Conservation (phyloP, 2,888 invertebrate species). For the Nebria brevicollis region DNA sequence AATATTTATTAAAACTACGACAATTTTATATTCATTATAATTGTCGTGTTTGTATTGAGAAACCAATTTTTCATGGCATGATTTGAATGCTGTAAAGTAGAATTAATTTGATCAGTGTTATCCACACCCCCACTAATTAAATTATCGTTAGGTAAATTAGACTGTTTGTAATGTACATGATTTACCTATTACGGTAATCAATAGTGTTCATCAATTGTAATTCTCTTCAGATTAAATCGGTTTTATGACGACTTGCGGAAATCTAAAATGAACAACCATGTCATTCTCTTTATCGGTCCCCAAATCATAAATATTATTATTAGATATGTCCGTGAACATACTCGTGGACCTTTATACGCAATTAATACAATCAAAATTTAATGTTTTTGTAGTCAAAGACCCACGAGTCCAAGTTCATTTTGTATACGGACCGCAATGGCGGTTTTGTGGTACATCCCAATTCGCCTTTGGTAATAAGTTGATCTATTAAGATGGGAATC, state of each 20-base stretch:
- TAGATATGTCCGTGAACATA: too few relatives aligned
- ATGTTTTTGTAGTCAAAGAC: slow-evolving; percentile 35
- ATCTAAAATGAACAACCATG: neutral
- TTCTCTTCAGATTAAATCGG: neutral
- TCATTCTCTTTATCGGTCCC: too few relatives aligned
- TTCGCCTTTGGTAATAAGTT: slow-evolving; percentile 28
- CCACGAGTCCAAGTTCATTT: slow-evolving; percentile 34
- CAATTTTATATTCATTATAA: neutral
- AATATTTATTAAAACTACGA: neutral
- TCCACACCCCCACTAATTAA: neutral
- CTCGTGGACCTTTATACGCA: neutral
- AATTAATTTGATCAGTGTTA: neutral
- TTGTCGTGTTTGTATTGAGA: neutral
- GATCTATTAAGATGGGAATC: slow-evolving; percentile 33
- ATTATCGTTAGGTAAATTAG: neutral
- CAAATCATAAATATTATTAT: too few relatives aligned
- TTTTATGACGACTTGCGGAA: neutral
- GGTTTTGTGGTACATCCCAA: slow-evolving; percentile 34
- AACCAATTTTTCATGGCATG: neutral
- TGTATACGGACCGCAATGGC: slow-evolving; percentile 25
- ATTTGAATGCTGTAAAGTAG: neutral
- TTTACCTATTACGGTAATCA: neutral
- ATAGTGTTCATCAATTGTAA: neutral
- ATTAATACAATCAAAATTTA: slow-evolving; percentile 38
- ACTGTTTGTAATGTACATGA: neutral